These are phyloP conservation scores for Plectrocnemia conspersa DNA, from an alignment of 1,140 invertebrate genomes.

Conservation along the genomic window DNA sequence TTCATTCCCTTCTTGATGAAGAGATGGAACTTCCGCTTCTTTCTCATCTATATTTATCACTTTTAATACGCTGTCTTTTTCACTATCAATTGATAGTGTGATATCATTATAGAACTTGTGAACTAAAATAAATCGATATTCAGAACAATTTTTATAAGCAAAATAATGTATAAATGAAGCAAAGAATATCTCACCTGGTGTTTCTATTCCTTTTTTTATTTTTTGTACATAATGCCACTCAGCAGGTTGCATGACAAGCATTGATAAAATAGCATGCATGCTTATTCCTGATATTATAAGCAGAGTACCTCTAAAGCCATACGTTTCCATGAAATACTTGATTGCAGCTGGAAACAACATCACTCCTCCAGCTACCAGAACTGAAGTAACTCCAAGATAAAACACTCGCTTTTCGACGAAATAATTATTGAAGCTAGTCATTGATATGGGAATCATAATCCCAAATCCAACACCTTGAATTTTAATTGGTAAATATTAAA, in stretches of 20 bases:
- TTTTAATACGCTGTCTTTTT: not conserved
- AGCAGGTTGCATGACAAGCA: conserved; percentile 58
- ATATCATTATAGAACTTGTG: conserved; percentile 4
- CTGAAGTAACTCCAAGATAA: conserved; percentile 50
- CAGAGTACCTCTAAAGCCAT: conserved; percentile 53
- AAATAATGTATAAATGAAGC: conserved; percentile 4
- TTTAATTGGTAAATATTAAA: conserved; percentile 7
- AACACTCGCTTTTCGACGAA: conserved; percentile 48
- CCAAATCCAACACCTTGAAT: conserved; percentile 47
- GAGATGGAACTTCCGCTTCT: conserved; percentile 5
- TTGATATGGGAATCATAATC: conserved; percentile 47
- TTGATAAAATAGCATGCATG: conserved; percentile 52
- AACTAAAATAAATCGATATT: conserved; percentile 10
- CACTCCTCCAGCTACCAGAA: conserved; percentile 45
- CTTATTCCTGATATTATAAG: conserved; percentile 53
- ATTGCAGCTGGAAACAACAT: conserved; percentile 48
- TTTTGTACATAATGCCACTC: conserved; percentile 54
- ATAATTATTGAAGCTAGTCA: conserved; percentile 51
- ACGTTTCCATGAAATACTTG: conserved; percentile 44
- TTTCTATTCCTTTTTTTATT: conserved; percentile 28
- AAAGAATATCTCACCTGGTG: conserved; percentile 2
- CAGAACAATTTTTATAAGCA: conserved; percentile 9
- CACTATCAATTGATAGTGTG: not conserved
- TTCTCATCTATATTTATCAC: not conserved
- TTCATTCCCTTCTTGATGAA: conserved; percentile 10